Base-by-base conservation (phyloP, 2,113 vertebrate genomes). In the Melanocharis versteri region DNA sequence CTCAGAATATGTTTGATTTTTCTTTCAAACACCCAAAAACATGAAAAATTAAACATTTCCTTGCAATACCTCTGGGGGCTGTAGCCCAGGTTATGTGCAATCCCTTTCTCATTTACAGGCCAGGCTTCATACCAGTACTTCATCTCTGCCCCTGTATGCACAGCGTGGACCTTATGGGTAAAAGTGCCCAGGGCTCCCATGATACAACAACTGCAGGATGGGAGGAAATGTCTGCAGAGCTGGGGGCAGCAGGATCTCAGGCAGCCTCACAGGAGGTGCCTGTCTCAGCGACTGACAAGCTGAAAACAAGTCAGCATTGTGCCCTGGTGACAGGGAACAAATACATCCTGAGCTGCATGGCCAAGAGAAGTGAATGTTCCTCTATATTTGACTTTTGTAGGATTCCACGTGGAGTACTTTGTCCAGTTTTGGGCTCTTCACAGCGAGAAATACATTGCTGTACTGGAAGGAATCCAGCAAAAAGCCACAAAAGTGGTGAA, bases 1-100 rank as follows among this genome's bases (percentile, higher is more conserved):
- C 69, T 64, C 48, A 56, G 82, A 47, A 56, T 26, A 23, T 42
- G 51, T 90, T 96, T 92, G 82, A 60, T 83, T 96, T 95, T 87
- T 90, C 56, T 77, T 93, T 88, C 90, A 88, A 71, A 86, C 30
- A 10, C 15, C 37, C 20, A 83, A 83, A 66, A 33, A 35, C 0
- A 0, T 92, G 79, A 90, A 81, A 91, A 96, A 71, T 40, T 1
- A 83, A 88, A 90, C 61, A 56, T 92, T 93, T 93, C 71, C 79
- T 78, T 75, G 79, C 30, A 33, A 19, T 66, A 21, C 82, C 22
- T 44, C 54, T 39, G 90, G 56, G 91, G 81, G 21, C 19, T 66
- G 48, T 83, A 90, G 78, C 21, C 51, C 33, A 48, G 54, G n/a
- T n/a, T 86, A 16, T 80, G 48, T 56, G 37, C 60, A 89, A 71